Base-by-base conservation (phyloP, 2,888 invertebrate genomes). In the Chalcis sispes region DNA sequence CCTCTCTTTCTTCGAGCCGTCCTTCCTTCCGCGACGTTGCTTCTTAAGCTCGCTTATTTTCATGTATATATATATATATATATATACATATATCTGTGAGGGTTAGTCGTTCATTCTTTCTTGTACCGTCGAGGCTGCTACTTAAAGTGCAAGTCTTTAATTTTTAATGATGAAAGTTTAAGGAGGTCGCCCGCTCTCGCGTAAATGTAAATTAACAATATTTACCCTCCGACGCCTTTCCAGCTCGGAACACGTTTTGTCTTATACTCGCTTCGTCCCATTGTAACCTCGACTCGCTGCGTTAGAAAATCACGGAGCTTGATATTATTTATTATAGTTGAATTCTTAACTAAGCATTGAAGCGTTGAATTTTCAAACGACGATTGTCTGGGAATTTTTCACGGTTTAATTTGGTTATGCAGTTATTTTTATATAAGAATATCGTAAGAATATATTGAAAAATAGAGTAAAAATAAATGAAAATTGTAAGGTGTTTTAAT, bases 1-100 rank as follows among this genome's bases (percentile, higher is more conserved):
- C 27, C 40, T 52, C 4, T 25, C 18, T n/a, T 27, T 40, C 32
- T 54, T 1, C 40, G 13, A 27, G 36, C 18, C 48, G 27, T 32
- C 10, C 40, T 64, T 54, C 32, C 62, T 52, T 72, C 64, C 65
- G 48, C 61, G 50, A 56, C 69, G 65, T 73, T 78, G 79, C 69
- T 67, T 67, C 67, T 67, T 56, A 56, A 67, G 54, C 74, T 73
- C 70, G 52, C 54, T 74, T 71, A 52, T 23, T 77, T 72, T 58
- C 56, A 18, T 42, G 64, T 58, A 32, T 54, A 40, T 48, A 40
- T 59, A 32, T 65, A 59, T 18, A n/a, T 15, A 1, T 65, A 29
- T 10, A 48, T 15, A 18, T 25, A 15, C 25, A 8, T 42, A 42
- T 54, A 54, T n/a, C 25, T 13, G 54, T 25, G 54, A 7, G n/a